Evolutionary conservation across 2,797 vertebrate genomes (phyloP).

Genomic region (Coregonus ussuriensis): DNA sequence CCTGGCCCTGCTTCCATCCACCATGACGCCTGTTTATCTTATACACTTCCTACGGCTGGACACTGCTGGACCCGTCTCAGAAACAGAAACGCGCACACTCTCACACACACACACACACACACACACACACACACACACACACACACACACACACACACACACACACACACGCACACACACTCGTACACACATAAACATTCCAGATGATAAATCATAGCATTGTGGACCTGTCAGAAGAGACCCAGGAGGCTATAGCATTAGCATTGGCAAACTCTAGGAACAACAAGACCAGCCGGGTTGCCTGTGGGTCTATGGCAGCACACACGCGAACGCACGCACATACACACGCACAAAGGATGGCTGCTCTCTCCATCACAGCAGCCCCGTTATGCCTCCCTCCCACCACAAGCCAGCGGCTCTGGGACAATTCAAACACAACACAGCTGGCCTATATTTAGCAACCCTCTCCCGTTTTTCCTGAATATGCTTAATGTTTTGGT

Average conservation of each 20-base stretch:
- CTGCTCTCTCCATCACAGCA: neutral
- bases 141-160: neutral
- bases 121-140: neutral
- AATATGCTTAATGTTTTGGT: slow-evolving; percentile 8
- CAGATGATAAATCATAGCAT: slow-evolving; percentile 41
- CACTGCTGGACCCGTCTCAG: slow-evolving; percentile 19
- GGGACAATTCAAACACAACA: neutral
- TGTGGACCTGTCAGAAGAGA: slow-evolving; percentile 26
- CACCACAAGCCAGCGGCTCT: neutral
- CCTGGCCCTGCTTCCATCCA: slow-evolving; percentile 50
- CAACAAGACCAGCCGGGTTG: neutral
- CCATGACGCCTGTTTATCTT: slow-evolving; percentile 68
- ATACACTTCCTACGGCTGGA: slow-evolving; percentile 61
- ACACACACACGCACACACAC: neutral
- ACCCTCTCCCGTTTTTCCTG: neutral
- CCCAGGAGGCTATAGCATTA: slow-evolving; percentile 23
- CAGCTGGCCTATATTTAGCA: slow-evolving; percentile 27
- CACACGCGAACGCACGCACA: slow-evolving; percentile 4
- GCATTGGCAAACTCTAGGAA: neutral
- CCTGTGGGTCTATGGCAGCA: slow-evolving; percentile 3
- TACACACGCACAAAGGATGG: neutral
- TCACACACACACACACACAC: slow-evolving; percentile 2
- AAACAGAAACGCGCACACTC: neutral
- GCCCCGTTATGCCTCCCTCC: neutral
- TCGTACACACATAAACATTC: slow-evolving; percentile 24